Conservation (phyloP, 2,113 vertebrate genomes). For the Tupaia tana region DNA sequence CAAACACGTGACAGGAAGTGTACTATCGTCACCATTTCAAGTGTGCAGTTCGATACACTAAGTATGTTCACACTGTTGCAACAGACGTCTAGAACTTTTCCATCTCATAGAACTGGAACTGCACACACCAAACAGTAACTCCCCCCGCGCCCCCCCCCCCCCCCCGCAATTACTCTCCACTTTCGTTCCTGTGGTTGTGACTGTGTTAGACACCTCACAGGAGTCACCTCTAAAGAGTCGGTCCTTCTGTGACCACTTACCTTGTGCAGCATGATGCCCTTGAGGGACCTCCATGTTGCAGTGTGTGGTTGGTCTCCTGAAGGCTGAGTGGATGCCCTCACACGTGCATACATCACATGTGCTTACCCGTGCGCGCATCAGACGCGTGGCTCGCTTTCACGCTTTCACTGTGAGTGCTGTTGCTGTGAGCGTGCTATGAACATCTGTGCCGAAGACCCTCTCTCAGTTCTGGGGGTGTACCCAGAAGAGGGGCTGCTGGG, state of each 20-base stretch:
- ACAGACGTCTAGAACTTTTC: background rate
- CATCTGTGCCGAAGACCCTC: background rate
- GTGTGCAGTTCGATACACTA: accelerated
- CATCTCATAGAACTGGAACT: background rate
- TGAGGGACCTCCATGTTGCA: background rate
- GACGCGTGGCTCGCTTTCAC: too few species aligned
- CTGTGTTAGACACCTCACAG: background rate
- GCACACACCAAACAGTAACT: background rate
- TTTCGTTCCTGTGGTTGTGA: background rate
- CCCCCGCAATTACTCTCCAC: background rate
- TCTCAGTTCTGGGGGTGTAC: background rate
- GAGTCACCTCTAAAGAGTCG: too few species aligned
- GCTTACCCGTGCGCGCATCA: too few species aligned
- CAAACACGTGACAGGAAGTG: background rate
- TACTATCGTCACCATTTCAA: background rate
- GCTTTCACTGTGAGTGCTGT: too few species aligned
- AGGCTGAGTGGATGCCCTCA: background rate
- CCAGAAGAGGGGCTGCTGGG: too few species aligned
- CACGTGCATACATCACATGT: background rate
- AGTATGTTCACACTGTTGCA: too few species aligned
- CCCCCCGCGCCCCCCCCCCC: background rate
- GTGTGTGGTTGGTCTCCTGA: background rate
- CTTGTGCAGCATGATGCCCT: background rate
- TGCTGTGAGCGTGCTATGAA: too few species aligned
- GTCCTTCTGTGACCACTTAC: background rate